Evolutionary conservation across 2,888 invertebrate species (phyloP), one percentile per base, ranked within the genome.

Genomic region (Physocephala rufipes): DNA sequence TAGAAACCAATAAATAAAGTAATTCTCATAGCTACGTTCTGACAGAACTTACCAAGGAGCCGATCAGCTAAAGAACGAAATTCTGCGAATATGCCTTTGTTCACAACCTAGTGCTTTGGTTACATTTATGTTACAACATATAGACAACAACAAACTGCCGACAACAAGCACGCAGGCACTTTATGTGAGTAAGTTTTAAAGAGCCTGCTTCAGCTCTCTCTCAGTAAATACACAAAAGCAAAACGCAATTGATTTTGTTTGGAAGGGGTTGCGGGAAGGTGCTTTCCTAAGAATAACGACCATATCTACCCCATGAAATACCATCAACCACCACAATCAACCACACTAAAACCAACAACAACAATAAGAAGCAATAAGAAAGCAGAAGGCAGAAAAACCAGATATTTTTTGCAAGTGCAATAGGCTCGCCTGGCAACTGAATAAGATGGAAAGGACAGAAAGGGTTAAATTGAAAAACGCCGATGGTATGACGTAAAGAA

Each of bases 91-190:
- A 58, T 58, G 61, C 61, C 9, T 36, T 59, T 45, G 13, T 49
- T 47, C 36, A 45, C 51, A 51, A 62, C 45, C 45, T 26, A 62
- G n/a, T 62, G 30, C 62, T 51, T 51, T 36, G 51, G 68, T 68
- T 62, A 68, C 61, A 68, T 62, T 61, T 62, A 51, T 49, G 51
- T 51, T 62, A 68, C 61, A 68, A 62, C 62, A 51, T 13, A n/a
- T n/a, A 13, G 15, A 13, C 51, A 68, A 61, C 51, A 51, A 30
- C 47, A 49, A 59, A 4, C 28, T 5, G 19, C 21, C 28, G 30
- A 53, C 30, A 51, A 66, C 65, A 66, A 51, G 26, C 26, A 28
- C 47, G n/a, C 19, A 1, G 19, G 9, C 19, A 67, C 36, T 58
- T 58, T 49, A 58, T 43, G 55, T 67, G 67, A 24, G 26, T 58